Conservation (phyloP, 1,140 invertebrate species). For the Zeugodacus cucurbitae region DNA sequence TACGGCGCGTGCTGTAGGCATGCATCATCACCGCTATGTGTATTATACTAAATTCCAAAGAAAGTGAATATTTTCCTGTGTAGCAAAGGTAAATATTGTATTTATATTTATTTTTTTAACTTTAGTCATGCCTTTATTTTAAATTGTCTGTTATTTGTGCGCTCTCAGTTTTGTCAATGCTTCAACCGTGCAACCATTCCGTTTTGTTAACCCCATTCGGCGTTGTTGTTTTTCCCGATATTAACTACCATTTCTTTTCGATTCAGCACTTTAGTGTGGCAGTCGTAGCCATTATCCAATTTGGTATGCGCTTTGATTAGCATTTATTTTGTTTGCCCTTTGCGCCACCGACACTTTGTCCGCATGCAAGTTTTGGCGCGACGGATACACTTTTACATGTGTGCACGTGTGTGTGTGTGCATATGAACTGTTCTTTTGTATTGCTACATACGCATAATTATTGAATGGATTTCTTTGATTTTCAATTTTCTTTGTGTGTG, state of each 20-base stretch:
- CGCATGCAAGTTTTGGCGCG: not conserved
- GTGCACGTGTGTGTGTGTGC: not conserved
- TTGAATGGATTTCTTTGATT: not conserved
- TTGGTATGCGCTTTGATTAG: slow-evolving; percentile 10
- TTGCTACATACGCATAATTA: not conserved
- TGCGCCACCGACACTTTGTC: not conserved
- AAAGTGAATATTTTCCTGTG: not conserved
- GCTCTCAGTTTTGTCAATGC: not conserved
- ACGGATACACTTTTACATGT: not conserved
- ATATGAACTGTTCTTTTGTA: not conserved
- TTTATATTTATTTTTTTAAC: not conserved
- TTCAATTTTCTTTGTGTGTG: not conserved
- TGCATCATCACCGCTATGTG: not conserved
- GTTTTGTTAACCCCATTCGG: slow-evolving; percentile 22
- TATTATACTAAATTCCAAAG: not conserved
- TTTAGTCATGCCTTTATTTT: not conserved
- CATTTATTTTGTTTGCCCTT: not conserved
- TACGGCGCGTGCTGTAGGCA: not conserved
- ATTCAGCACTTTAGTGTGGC: not conserved
- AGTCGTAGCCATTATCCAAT: not conserved
- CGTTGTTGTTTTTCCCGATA: not conserved
- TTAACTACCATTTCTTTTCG: slow-evolving; percentile 16
- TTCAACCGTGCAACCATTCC: not conserved
- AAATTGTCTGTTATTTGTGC: not conserved
- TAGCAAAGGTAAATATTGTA: not conserved